phyloP scores from a whole-genome alignment of 2,888 invertebrate species.

The Platycnemis pennipes region DNA sequence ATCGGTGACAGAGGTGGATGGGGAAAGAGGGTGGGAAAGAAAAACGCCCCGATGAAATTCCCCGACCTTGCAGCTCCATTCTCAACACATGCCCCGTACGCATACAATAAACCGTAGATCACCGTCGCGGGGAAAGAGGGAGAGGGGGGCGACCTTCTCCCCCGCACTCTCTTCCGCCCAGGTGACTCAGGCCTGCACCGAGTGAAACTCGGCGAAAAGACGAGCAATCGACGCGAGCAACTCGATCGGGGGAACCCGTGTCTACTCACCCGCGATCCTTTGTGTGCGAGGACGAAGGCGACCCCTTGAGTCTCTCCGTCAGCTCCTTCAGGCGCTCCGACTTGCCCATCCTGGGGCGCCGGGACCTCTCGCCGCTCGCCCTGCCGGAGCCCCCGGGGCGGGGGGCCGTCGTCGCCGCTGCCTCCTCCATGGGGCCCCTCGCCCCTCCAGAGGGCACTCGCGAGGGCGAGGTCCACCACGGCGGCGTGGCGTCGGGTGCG shows the following conservation, averaged over 20 bases:
- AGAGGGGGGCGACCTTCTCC: not conserved
- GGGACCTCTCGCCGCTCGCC: conserved; percentile 78
- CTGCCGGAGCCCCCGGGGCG: conserved; percentile 72
- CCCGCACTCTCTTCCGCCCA: not conserved
- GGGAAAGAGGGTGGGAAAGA: not conserved
- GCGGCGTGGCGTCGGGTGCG: conserved; percentile 75
- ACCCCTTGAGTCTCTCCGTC: conserved; percentile 86
- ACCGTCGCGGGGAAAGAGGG: not conserved
- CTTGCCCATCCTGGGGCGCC: conserved; percentile 81
- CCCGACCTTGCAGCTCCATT: conserved; percentile 23
- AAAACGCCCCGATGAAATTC: conserved; percentile 51
- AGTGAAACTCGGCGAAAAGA: not conserved
- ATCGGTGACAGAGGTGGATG: not conserved
- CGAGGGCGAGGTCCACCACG: conserved; percentile 69
- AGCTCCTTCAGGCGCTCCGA: conserved; percentile 88
- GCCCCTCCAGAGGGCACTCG: conserved; percentile 55
- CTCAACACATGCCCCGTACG: not conserved
- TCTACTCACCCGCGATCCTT: conserved; percentile 46
- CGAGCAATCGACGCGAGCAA: not conserved
- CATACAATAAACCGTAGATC: not conserved
- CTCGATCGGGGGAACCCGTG: not conserved
- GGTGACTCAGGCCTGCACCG: not conserved
- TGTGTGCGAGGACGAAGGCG: conserved; percentile 35
- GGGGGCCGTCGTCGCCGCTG: conserved; percentile 48
- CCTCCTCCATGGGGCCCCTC: conserved; percentile 54